Base-by-base conservation (phyloP, 1,140 invertebrate species). In the Listronotus oregonensis region DNA sequence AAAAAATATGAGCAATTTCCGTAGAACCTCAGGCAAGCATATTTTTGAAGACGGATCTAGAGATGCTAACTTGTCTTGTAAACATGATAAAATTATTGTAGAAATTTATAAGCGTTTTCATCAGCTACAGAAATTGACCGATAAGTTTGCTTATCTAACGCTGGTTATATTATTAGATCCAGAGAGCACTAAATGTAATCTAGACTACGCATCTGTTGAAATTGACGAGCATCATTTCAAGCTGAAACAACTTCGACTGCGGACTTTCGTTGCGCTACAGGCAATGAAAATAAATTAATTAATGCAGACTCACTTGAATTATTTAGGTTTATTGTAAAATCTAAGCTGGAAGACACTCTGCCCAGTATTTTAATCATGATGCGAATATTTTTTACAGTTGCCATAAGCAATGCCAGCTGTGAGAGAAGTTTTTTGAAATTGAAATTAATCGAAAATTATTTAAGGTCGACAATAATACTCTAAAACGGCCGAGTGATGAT, bases 251-350 rank as follows among this genome's bases (percentile, higher is more conserved):
- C n/a, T n/a, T n/a, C n/a, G n/a, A n/a, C n/a, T n/a, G n/a, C n/a
- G 43, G 49, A 6, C 49, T 18, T 27, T 17, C 49, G 49, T 51
- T 6, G 12, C 49, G 14, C 49, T n/a, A 51, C 49, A 51, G 15
- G 49, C 49, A 51, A 51, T 51, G 49, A 51, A 51, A 51, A 51
- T 51, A 51, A 51, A n/a, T 51, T 51, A 51, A 51, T 18, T 51
- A 51, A 51, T 51, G 49, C 15, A n/a, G 49, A 32, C n/a, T n/a
- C n/a, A n/a, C n/a, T n/a, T n/a, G n/a, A n/a, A n/a, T n/a, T n/a
- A n/a, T n/a, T n/a, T n/a, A 6, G 17, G 17, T 58, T 58, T 18
- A 27, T 46, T 31, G 42, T 43, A 18, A 47, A 40, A 39, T 58
- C 21, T 14, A 58, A 58, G 56, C 40, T 46, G 42, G 40, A 46